phyloP scores from a whole-genome alignment of 2,888 invertebrate genomes.

The Hydroisotoma schaefferi region DNA sequence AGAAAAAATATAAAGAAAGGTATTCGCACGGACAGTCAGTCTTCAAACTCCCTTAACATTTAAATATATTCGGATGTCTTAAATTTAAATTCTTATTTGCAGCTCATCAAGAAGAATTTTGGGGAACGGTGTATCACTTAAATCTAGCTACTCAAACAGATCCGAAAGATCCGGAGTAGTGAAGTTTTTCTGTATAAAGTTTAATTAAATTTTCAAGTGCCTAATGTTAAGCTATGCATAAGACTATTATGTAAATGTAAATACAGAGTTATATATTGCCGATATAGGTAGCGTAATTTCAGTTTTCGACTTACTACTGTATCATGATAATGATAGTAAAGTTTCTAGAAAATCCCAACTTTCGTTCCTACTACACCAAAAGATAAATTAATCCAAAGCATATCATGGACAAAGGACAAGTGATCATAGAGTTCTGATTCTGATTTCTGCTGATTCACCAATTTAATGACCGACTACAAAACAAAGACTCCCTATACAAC shows the following conservation, averaged over 20 bases:
- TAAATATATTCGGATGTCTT: too few relatives aligned
- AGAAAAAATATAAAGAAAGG: slow-evolving; percentile 36
- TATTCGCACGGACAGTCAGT: too few relatives aligned
- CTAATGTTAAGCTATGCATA: slow-evolving; percentile 27
- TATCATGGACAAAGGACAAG: too few relatives aligned
- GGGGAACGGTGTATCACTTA: slow-evolving; percentile 38
- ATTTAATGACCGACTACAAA: too few relatives aligned
- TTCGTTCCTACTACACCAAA: not conserved
- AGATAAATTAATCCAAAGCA: too few relatives aligned
- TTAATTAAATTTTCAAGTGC: slow-evolving; percentile 40
- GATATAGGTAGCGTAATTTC: slow-evolving; percentile 1
- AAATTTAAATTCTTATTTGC: slow-evolving; percentile 9
- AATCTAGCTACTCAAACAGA: slow-evolving; percentile 27
- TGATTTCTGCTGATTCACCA: too few relatives aligned
- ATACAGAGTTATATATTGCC: slow-evolving; percentile 11
- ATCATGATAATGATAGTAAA: slow-evolving; percentile 11
- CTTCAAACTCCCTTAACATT: too few relatives aligned
- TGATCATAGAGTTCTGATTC: too few relatives aligned
- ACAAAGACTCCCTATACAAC: too few relatives aligned
- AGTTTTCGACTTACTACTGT: slow-evolving; percentile 7
- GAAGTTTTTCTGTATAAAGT: slow-evolving; percentile 19
- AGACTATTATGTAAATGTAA: not conserved
- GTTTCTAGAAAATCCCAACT: slow-evolving; percentile 3
- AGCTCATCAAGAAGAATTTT: slow-evolving; percentile 41
- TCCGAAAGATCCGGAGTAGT: slow-evolving; percentile 11